Base-by-base conservation (phyloP, 2,888 invertebrate genomes). In the Anarsia innoxiella region DNA sequence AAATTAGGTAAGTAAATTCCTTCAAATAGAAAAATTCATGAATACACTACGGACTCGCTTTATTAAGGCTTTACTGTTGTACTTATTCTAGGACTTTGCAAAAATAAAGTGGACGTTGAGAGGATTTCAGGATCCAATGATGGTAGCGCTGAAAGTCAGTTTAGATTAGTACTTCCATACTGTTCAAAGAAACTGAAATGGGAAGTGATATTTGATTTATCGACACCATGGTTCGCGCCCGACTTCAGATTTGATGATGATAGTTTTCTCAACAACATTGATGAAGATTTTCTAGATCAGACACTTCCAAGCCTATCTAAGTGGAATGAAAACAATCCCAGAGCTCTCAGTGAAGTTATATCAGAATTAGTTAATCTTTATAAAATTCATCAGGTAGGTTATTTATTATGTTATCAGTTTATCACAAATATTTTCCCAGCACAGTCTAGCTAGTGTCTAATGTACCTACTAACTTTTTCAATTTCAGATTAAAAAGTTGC, bases 221-320 rank as follows among this genome's bases (percentile, higher is more conserved):
- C 82, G 10, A 72, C 78, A 31, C 89, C 90, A 3, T 88, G 89
- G 66, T 88, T 89, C 56, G 89, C 92, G 3, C 92, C 93, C 1
- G 93, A 93, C 63, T 92, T 93, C 59, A 85, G 90, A 53, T 92
- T 93, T 66, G 88, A 90, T 48, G 91, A 92, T 63, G 88, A 89
- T 26, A 80, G 74, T 32, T 93, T 93, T 65, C 67, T 89, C 14
- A 83, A 75, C 36, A 88, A 87, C 59, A 77, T 88, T 29, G 87
- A 89, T 56, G 69, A 86, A 37, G 72, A 88, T 36, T 71, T 73
- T 37, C 68, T 91, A 19, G 75, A 77, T 37, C 66, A 74, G 34
- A 64, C 84, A 54, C 58, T 91, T 23, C 90, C 90, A 10, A 88
- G 88, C 57, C 75, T 91, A 35, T 75, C 82, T 2, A 83, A 87